A percentile compares a stretch with the other conserved stretches of the same genome.
These are phyloP conservation scores for Spermophilus dauricus DNA, from an alignment of 2,113 vertebrate species.

Conservation along the genomic window DNA sequence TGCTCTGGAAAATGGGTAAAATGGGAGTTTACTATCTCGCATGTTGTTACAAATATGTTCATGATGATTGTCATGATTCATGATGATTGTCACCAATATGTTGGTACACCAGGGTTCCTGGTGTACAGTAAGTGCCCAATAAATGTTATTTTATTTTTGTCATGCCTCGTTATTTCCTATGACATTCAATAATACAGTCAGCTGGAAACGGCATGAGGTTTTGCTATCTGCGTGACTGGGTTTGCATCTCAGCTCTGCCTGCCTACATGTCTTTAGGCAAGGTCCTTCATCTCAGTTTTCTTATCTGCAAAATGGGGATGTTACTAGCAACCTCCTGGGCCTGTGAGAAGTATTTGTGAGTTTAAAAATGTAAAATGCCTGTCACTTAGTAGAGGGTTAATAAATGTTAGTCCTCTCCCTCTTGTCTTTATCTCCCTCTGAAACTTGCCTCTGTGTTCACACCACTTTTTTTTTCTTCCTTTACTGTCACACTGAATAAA, in stretches of 20 bases:
- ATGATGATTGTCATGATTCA: background rate
- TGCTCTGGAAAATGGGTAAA: background rate
- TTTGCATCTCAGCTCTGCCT: slow-evolving; percentile 1
- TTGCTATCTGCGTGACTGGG: background rate
- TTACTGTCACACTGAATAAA: slow-evolving; percentile 81
- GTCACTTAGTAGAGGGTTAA: background rate
- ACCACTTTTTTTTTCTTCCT: background rate
- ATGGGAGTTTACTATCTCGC: background rate
- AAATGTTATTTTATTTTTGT: background rate
- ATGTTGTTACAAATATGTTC: background rate
- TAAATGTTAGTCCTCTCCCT: background rate
- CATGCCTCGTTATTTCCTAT: background rate
- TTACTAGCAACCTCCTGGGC: background rate
- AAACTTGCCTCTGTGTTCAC: slow-evolving; percentile 38
- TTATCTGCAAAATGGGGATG: background rate
- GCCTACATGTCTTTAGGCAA: background rate
- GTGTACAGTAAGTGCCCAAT: background rate
- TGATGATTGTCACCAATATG: too few species aligned
- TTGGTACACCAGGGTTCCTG: background rate
- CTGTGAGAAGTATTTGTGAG: background rate
- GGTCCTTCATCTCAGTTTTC: slow-evolving; percentile 28
- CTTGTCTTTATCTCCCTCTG: background rate
- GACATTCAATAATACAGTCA: background rate
- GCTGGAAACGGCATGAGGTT: background rate
- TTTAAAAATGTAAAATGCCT: background rate